A percentile compares a stretch with the other conserved stretches of the same genome.
Conservation (phyloP, 2,888 invertebrate genomes). For the Tenthredo scrophulariae region DNA sequence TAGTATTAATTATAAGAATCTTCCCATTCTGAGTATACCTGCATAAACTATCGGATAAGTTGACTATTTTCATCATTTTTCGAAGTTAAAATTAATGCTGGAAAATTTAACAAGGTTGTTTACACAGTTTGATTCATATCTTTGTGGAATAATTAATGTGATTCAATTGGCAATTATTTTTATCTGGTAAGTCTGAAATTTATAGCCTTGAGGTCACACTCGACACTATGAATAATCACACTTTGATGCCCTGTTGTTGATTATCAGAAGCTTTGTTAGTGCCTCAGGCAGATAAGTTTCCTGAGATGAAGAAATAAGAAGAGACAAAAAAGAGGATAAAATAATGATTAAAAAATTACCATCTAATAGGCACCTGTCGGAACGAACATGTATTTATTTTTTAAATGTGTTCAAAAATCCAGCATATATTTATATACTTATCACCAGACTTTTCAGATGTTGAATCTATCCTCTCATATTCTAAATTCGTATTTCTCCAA, state of each 20-base stretch:
- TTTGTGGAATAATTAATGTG: neutral
- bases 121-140: neutral
- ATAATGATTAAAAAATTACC: neutral
- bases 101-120: neutral
- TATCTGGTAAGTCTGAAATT: neutral
- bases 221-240: conserved; percentile 7
- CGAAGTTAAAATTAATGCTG: neutral
- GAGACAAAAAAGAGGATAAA: neutral
- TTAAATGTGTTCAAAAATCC: neutral
- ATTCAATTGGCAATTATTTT: conserved; percentile 2
- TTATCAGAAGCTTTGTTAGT: neutral
- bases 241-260: conserved; percentile 9
- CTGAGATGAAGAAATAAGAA: neutral
- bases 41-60: neutral
- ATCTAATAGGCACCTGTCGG: neutral
- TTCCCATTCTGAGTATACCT: neutral
- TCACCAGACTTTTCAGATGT: neutral
- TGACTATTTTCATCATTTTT: neutral
- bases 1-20: conserved; percentile 17
- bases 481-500: neutral
- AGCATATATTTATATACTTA: neutral
- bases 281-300: neutral
- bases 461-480: neutral
- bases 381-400: neutral
- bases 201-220: conserved; percentile 28